Evolutionary conservation across 35 echinoderm and acorn worm genomes (phyloP), one percentile per base, ranked within the genome.

Genomic region (Apostichopus californicus): DNA sequence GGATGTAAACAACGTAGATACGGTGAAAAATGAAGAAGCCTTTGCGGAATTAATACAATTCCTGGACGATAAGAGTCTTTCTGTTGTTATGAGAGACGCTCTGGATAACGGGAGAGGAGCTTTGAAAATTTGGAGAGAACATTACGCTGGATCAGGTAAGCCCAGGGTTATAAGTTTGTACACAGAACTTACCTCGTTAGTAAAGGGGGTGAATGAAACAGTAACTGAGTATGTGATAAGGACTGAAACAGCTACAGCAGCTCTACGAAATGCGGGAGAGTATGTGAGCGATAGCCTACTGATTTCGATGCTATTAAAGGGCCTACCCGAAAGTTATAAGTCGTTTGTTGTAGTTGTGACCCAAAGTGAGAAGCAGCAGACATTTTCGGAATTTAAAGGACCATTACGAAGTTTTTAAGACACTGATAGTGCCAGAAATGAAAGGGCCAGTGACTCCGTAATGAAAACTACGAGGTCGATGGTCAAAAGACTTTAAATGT

Each of bases 141-240:
- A 66, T 66, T 66, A 66, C 6, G 63, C 63, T 15, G 6, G 63
- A 25, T 25, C 71, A 17, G 77, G 54, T 55, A 93, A 88, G 23
- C 84, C 92, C 10, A 57, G 92, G 15, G 68, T 89, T 6, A 79
- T 93, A 5, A 15, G 85, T 79, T 71, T 93, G 73, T 93, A 93
- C 54, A 93, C 92, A 73, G 92, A 93, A 89, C 92, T 93, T 54
- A 93, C 92, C 8, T 89, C 92, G 3, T 21, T 93, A 58, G 70
- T 79, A 7, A 89, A 78, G 46, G 17, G 24, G 24, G 24, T 25
- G 24, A 25, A 25, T 25, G 24, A 25, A 25, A 25, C 24, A 25
- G 24, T 25, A 25, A 25, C 24, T 25, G 24, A 25, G 24, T 25
- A 25, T 25, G 24, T 25, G 24, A 25, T 25, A 25, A 25, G 24